These are phyloP conservation scores for Endomychus coccineus DNA, from an alignment of 2,888 invertebrate species.

Conservation along the genomic window DNA sequence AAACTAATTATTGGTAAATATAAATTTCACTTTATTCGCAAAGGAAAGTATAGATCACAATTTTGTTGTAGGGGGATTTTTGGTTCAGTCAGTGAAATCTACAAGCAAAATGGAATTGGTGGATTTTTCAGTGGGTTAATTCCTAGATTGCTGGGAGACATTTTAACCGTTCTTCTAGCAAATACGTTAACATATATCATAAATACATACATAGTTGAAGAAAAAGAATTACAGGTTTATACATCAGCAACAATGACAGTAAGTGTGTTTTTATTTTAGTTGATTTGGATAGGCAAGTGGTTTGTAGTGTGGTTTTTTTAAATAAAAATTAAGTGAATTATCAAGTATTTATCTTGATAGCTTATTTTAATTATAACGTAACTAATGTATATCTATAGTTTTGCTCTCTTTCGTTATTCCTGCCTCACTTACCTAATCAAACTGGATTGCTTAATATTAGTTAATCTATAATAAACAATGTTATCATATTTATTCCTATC, in stretches of 20 bases:
- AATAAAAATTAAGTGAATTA: too few species aligned
- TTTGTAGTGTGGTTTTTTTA: too few species aligned
- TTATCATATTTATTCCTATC: too few species aligned
- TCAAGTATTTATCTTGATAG: too few species aligned
- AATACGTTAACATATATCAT: conserved; percentile 68
- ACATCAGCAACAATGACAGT: conserved; percentile 53
- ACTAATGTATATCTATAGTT: too few species aligned
- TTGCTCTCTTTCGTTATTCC: too few species aligned
- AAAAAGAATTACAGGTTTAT: conserved; percentile 55
- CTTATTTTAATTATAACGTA: too few species aligned
- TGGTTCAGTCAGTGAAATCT: conserved; percentile 72
- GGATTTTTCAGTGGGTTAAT: conserved; percentile 86
- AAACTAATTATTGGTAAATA: conserved; percentile 63
- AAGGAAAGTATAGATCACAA: not conserved
- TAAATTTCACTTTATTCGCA: not conserved
- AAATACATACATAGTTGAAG: conserved; percentile 73
- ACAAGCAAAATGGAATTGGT: conserved; percentile 73
- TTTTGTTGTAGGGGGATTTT: conserved; percentile 56
- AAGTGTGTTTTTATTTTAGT: too few species aligned
- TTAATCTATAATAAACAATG: too few species aligned
- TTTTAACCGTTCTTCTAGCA: conserved; percentile 70
- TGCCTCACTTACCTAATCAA: too few species aligned
- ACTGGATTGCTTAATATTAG: too few species aligned
- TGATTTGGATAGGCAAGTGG: too few species aligned
- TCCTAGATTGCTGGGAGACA: conserved; percentile 79